phyloP scores from a whole-genome alignment of 2,113 vertebrate species.

The Thamnaconus septentrionalis region DNA sequence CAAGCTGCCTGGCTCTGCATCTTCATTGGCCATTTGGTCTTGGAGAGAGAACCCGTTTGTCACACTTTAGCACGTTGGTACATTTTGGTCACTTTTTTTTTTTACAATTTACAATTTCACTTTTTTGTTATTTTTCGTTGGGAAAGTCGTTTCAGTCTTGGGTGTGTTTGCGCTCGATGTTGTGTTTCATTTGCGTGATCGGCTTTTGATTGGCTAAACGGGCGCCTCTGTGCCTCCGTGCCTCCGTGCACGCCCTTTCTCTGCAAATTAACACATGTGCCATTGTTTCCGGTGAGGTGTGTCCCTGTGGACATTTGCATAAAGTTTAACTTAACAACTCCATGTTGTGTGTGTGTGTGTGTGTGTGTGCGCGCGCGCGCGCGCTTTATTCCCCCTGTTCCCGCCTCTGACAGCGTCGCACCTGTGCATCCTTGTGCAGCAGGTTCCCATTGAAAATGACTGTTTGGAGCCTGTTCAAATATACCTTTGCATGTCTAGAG shows the following conservation, averaged over 20 bases:
- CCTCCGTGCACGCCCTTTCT: neutral
- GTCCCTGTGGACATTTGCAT: neutral
- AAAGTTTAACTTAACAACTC: neutral
- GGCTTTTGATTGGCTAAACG: slow-evolving; percentile 1
- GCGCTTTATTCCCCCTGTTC: neutral
- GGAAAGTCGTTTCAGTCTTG: slow-evolving; percentile 2
- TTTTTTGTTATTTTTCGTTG: too few relatives aligned
- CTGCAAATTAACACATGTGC: slow-evolving; percentile 19
- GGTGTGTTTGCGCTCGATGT: neutral
- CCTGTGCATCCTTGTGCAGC: neutral
- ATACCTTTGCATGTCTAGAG: too few relatives aligned
- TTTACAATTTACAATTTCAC: too few relatives aligned
- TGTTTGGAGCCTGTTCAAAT: neutral
- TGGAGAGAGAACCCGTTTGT: too few relatives aligned
- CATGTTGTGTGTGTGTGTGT: neutral
- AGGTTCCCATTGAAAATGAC: neutral
- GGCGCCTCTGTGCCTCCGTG: neutral
- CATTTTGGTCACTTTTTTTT: too few relatives aligned
- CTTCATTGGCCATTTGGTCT: too few relatives aligned
- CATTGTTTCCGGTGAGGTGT: neutral
- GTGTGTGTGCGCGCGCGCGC: too few relatives aligned
- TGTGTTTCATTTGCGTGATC: slow-evolving; percentile 19
- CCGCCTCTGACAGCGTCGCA: neutral
- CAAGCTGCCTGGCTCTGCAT: too few relatives aligned
- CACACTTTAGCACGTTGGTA: too few relatives aligned